Evolutionary conservation across 2,888 invertebrate species (phyloP), one percentile per base, ranked within the genome.

Genomic region (Lathronympha strigana): DNA sequence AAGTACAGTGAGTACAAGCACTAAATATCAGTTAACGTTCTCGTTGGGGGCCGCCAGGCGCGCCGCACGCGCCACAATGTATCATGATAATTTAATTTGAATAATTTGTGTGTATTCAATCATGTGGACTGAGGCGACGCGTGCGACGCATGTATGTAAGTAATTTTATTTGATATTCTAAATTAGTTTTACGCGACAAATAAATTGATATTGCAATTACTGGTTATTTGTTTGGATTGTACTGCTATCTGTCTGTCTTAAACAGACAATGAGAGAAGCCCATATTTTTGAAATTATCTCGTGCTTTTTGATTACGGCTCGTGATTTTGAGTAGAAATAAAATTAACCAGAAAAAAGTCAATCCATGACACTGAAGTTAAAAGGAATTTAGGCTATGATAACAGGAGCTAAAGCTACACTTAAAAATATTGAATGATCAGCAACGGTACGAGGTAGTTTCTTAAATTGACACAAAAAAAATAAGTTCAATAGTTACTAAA

Each of bases 1-100:
- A 31, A n/a, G 36, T 36, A 36, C 36, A n/a, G 15, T 13, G 3
- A 11, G 23, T 43, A 4, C 19, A 19, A 38, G 36, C 28, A 25
- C 19, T 31, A 57, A 57, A 57, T 57, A 57, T 43, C 55, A 28
- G 19, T 57, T 31, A 43, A 43, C 25, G 55, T 38, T 23, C 13
- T 45, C 45, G 21, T 45, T 45, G 21, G 21, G 45, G 0, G 13
- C 25, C 17, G 55, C 40, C 9, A 13, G 40, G 4, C 2, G 31
- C 28, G 19, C 54, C 9, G 21, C 23, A 47, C 47, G 47, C 23
- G 47, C 13, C 47, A 15, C 38, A 43, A 28, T 57, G 43, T 43
- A 55, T 55, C 43, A 57, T 57, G 28, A 8, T 57, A 57, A 57
- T 57, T 57, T 43, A 55, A 61, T 61, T 53, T 51, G 15, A 51